Conservation (phyloP, 2,888 invertebrate species). For the Eulithis prunata region DNA sequence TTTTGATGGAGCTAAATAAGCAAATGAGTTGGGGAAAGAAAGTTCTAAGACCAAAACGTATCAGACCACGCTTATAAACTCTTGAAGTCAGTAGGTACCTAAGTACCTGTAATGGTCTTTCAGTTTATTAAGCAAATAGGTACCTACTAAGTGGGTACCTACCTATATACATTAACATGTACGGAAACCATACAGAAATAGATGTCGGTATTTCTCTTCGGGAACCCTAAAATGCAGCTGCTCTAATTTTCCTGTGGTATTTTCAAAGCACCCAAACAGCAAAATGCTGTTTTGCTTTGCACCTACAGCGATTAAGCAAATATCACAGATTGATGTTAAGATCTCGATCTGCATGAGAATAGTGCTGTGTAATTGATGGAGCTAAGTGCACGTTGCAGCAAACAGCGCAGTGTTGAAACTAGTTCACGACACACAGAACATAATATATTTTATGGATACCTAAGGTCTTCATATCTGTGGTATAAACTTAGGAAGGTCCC, state of each 20-base stretch:
- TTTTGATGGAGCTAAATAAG: no score
- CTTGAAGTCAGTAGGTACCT: no score
- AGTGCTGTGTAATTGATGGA: constrained; percentile 36
- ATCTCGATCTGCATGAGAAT: constrained; percentile 35
- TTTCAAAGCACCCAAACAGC: neutral
- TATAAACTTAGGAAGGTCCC: no score
- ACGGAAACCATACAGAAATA: no score
- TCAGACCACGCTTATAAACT: no score
- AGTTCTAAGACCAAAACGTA: no score
- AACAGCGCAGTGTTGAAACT: constrained; percentile 31
- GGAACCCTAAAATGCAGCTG: neutral
- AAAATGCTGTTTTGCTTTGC: neutral
- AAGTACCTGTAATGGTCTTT: no score
- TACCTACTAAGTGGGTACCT: no score
- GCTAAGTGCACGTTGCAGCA: constrained; percentile 31
- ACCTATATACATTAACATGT: no score
- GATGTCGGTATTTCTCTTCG: neutral
- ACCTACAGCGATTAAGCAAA: constrained; percentile 13
- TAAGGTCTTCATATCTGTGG: neutral
- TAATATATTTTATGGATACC: neutral
- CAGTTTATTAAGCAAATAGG: no score
- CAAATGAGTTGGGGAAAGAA: no score
- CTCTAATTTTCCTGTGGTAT: neutral
- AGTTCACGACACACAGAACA: constrained; percentile 22
- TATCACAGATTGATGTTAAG: constrained; percentile 34